Conservation (phyloP, 2,113 vertebrate genomes). For the Scatophagus argus region DNA sequence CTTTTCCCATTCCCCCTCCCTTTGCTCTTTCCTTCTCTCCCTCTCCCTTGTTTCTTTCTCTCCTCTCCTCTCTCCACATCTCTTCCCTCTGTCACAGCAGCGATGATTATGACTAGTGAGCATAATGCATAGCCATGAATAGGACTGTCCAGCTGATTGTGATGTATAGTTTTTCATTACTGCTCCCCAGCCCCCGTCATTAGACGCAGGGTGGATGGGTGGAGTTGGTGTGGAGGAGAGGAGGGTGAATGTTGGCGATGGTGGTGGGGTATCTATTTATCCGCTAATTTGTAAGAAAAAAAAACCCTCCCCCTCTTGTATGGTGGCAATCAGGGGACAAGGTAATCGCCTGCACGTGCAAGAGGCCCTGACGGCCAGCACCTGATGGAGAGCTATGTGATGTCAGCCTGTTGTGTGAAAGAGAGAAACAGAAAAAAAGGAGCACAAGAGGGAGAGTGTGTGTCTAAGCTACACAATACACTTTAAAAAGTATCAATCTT, state of each 20-base stretch:
- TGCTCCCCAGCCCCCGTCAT: slow-evolving; percentile 94
- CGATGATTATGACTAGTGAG: slow-evolving; percentile 96
- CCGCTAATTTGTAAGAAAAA: slow-evolving; percentile 99
- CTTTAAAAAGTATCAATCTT: slow-evolving; percentile 54
- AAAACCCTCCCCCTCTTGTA: slow-evolving; percentile 81
- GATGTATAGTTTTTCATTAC: slow-evolving; percentile 99
- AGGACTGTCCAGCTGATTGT: slow-evolving; percentile 99
- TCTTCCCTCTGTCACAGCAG: slow-evolving; percentile 82
- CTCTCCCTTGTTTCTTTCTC: neutral
- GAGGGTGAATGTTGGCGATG: slow-evolving; percentile 66
- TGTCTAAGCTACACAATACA: neutral
- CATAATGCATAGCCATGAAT: slow-evolving; percentile 97
- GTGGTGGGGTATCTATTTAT: slow-evolving; percentile 99
- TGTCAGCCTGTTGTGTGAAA: slow-evolving; percentile 55
- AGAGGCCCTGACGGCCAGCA: slow-evolving; percentile 88
- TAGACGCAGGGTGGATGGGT: slow-evolving; percentile 93
- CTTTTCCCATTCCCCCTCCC: slow-evolving; percentile 21
- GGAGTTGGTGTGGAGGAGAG: slow-evolving; percentile 89
- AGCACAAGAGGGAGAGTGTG: neutral
- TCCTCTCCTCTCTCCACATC: slow-evolving; percentile 56
- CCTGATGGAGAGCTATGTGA: slow-evolving; percentile 99
- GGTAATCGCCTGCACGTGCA: slow-evolving; percentile 93
- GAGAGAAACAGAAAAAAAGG: slow-evolving; percentile 25
- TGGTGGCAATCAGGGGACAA: slow-evolving; percentile 97
- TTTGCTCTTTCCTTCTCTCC: neutral